Conservation (phyloP, 1,140 invertebrate species). For the Scaptomyza pallida region DNA sequence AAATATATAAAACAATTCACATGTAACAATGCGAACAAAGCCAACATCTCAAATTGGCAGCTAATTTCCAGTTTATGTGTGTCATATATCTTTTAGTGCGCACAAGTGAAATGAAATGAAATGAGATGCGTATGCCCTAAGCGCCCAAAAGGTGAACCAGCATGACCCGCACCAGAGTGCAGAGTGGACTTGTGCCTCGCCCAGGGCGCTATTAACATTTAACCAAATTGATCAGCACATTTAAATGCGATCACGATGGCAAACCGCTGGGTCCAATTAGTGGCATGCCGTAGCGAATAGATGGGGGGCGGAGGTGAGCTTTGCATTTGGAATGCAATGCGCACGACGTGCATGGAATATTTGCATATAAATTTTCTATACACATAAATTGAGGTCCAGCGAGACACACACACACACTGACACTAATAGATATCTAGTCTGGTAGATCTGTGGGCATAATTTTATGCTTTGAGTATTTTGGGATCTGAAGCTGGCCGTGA, state of each 20-base stretch:
- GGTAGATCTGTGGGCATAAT: slow-evolving; percentile 68
- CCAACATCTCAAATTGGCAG: slow-evolving; percentile 73
- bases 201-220: slow-evolving; percentile 75
- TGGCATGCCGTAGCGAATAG: slow-evolving; percentile 64
- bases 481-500: slow-evolving; percentile 45
- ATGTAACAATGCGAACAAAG: slow-evolving; percentile 53
- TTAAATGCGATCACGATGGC: slow-evolving; percentile 77
- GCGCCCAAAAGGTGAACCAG: slow-evolving; percentile 46
- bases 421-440: slow-evolving; percentile 5
- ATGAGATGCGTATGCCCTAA: slow-evolving; percentile 15
- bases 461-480: slow-evolving; percentile 32
- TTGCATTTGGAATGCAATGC: slow-evolving; percentile 55
- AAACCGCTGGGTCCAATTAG: slow-evolving; percentile 75
- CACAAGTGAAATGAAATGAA: slow-evolving; percentile 29
- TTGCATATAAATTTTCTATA: slow-evolving; percentile 74
- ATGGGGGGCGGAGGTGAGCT: slow-evolving; percentile 44
- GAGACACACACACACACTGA: slow-evolving; percentile 23
- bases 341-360: slow-evolving; percentile 77
- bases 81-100: slow-evolving; percentile 65
- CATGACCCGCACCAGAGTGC: slow-evolving; percentile 53
- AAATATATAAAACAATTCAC: slow-evolving; percentile 80
- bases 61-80: slow-evolving; percentile 76
- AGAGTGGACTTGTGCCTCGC: slow-evolving; percentile 35
- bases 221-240: slow-evolving; percentile 81
- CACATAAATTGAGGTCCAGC: slow-evolving; percentile 49